Evolutionary conservation across 2,113 vertebrate species (phyloP).

Genomic region (Pachypanchax playfairii): DNA sequence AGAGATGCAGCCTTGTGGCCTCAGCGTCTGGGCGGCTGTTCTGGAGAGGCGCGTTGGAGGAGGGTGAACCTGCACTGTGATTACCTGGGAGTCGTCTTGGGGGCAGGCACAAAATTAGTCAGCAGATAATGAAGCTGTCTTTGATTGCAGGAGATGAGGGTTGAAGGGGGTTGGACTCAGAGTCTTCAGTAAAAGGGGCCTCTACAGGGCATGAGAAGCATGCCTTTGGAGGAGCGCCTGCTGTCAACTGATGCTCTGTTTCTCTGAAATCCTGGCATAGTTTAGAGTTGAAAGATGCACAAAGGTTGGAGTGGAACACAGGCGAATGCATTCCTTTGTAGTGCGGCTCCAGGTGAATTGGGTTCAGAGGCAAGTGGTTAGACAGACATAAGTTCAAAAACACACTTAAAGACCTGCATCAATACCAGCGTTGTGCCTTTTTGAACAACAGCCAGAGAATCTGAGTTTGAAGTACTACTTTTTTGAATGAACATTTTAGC

Average conservation of each 20-base stretch:
- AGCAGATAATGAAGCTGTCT: conserved; percentile 86
- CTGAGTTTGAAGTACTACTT: not conserved
- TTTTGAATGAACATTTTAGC: not conserved
- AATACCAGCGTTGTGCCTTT: not conserved
- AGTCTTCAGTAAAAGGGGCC: conserved; percentile 54
- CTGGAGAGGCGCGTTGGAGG: conserved; percentile 44
- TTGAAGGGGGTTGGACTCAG: conserved; percentile 23
- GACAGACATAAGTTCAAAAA: conserved; percentile 12
- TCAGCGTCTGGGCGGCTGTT: conserved; percentile 56
- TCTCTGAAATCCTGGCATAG: conserved; percentile 59
- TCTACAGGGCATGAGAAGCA: conserved; percentile 69
- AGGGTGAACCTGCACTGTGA: conserved; percentile 51
- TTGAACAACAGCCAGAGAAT: not conserved
- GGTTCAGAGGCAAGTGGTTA: conserved; percentile 40
- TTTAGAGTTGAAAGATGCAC: conserved; percentile 69
- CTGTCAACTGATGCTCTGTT: conserved; percentile 73
- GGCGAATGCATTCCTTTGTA: conserved; percentile 59
- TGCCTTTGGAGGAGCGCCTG: conserved; percentile 73
- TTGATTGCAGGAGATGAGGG: conserved; percentile 69
- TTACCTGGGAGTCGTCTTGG: conserved; percentile 82
- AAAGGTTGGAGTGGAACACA: conserved; percentile 46
- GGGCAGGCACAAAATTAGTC: conserved; percentile 80
- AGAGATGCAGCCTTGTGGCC: conserved; percentile 69
- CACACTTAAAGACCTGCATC: conserved; percentile 6
- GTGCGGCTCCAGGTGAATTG: conserved; percentile 58